A percentile compares a stretch with the other conserved stretches of the same genome.
Evolutionary conservation across 1,140 invertebrate species (phyloP).

Genomic region (Philotrypesis tridentata): DNA sequence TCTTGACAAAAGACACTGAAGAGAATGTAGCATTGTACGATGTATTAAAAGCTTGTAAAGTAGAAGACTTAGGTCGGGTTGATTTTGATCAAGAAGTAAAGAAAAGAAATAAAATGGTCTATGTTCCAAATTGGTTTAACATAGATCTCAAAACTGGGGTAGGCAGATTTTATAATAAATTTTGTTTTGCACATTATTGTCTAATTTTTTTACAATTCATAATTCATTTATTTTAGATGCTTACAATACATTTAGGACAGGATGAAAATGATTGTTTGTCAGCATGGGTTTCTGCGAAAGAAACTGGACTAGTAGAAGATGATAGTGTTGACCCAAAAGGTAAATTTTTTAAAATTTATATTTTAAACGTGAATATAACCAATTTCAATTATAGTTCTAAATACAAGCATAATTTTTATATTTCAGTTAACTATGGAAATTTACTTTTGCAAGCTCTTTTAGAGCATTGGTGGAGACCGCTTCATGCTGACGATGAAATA

Average conservation of each 20-base stretch:
- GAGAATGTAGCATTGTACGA: conserved; percentile 97
- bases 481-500: conserved; percentile 74
- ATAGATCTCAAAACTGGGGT: conserved; percentile 99
- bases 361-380: conserved; percentile 27
- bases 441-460: conserved; percentile 94
- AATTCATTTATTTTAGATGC: conserved; percentile 79
- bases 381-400: conserved; percentile 17
- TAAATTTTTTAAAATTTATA: conserved; percentile 60
- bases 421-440: conserved; percentile 95
- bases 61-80: conserved; percentile 92
- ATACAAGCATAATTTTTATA: conserved; percentile 45
- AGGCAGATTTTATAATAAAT: conserved; percentile 62
- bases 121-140: conserved; percentile 99
- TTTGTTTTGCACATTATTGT: background rate
- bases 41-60: conserved; percentile 93
- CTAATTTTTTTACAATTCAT: background rate
- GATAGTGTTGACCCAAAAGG: conserved; percentile 91
- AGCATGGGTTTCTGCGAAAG: conserved; percentile 98
- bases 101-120: conserved; percentile 93
- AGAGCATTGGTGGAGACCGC: conserved; percentile 92
- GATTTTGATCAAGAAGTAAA: conserved; percentile 98
- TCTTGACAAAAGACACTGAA: conserved; percentile 97
- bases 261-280: conserved; percentile 99
- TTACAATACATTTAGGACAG: conserved; percentile 96
- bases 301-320: conserved; percentile 87